Evolutionary conservation across 2,888 invertebrate species (phyloP).

Genomic region (Chydorus sphaericus): DNA sequence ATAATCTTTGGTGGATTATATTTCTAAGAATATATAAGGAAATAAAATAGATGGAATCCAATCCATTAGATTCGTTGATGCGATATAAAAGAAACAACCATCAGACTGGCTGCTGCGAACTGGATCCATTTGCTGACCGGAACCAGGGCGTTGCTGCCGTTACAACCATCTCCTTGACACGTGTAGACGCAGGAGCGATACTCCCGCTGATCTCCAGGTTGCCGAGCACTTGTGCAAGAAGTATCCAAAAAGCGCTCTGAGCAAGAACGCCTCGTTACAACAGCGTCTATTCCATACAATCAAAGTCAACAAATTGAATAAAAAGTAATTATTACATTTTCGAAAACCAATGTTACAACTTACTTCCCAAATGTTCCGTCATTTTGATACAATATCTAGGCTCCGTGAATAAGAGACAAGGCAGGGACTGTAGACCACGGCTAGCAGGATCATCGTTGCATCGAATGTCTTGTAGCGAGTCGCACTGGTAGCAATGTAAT

Average conservation of each 20-base stretch:
- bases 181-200: slow-evolving; percentile 81
- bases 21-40: too few species aligned
- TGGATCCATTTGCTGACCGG: background rate
- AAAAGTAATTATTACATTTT: background rate
- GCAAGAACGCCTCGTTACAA: slow-evolving; percentile 75
- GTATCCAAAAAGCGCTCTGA: slow-evolving; percentile 77
- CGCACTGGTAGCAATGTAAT: slow-evolving; percentile 77
- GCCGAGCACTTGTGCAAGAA: slow-evolving; percentile 72
- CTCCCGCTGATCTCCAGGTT: slow-evolving; percentile 61
- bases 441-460: slow-evolving; percentile 45
- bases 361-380: slow-evolving; percentile 55
- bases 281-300: slow-evolving; percentile 54
- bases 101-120: too few species aligned
- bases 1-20: too few species aligned
- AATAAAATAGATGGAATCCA: background rate
- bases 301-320: background rate
- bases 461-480: slow-evolving; percentile 68
- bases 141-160: slow-evolving; percentile 33
- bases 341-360: background rate
- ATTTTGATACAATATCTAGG: slow-evolving; percentile 34
- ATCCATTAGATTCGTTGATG: background rate
- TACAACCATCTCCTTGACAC: slow-evolving; percentile 69
- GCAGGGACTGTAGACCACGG: slow-evolving; percentile 11
- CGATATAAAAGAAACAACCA: background rate
- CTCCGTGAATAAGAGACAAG: slow-evolving; percentile 17